Percentiles rank a stretch among this genome's conserved stretches.
Conservation (phyloP, 2,888 invertebrate genomes). For the Pterostichus niger region DNA sequence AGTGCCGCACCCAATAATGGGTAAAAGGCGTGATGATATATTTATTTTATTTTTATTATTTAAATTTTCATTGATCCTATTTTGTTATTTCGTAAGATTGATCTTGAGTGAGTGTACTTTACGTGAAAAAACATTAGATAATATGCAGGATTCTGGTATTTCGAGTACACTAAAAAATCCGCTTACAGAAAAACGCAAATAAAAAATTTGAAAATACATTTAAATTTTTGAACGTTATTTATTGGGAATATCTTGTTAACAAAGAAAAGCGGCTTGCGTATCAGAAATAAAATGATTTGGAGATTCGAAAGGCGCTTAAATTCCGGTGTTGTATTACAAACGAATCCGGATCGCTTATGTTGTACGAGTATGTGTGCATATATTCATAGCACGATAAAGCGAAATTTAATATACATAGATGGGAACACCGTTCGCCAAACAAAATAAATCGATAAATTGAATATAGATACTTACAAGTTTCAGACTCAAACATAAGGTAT, state of each 20-base stretch:
- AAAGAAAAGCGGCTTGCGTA: slow-evolving; percentile 3
- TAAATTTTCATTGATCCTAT: too few relatives aligned
- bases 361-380: neutral
- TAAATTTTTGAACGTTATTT: slow-evolving; percentile 9
- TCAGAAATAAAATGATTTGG: slow-evolving; percentile 12
- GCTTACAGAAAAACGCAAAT: neutral
- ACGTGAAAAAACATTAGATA: too few relatives aligned
- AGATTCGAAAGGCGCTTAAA: slow-evolving; percentile 1
- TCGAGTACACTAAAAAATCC: neutral
- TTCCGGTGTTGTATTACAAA: slow-evolving; percentile 34
- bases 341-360: slow-evolving; percentile 15
- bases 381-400: neutral
- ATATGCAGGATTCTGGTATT: neutral
- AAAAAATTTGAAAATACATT: neutral
- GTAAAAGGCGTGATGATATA: too few relatives aligned
- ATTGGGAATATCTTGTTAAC: slow-evolving; percentile 35
- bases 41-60: too few relatives aligned
- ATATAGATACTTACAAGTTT: neutral
- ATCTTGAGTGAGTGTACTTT: too few relatives aligned
- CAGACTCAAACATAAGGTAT: too few relatives aligned
- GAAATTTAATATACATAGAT: slow-evolving; percentile 4
- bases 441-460: slow-evolving; percentile 15
- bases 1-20: too few relatives aligned
- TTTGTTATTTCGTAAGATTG: too few relatives aligned
- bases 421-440: neutral